Percentiles rank a stretch among this genome's conserved stretches.
Conservation (phyloP, 2,113 vertebrate genomes). For the Cygnus buccinator region DNA sequence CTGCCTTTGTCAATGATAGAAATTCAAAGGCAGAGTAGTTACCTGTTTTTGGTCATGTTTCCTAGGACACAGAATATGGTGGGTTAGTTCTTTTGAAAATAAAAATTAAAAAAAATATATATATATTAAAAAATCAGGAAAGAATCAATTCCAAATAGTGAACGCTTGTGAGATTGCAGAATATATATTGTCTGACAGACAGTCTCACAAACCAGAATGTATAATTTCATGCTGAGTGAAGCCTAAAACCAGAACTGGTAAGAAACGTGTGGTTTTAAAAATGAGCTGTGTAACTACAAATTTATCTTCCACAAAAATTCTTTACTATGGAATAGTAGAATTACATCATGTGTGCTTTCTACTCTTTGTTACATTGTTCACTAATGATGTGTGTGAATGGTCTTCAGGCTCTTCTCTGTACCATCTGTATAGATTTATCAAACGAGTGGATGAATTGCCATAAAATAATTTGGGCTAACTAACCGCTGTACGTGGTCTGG, state of each 20-base stretch:
- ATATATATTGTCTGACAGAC: not conserved
- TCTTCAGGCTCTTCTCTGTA: not conserved
- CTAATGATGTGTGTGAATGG: not conserved
- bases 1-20: rapidly evolving
- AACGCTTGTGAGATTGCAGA: not conserved
- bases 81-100: not conserved
- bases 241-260: not conserved
- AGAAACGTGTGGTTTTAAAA: not conserved
- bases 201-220: not conserved
- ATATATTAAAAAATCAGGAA: not conserved
- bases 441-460: not conserved
- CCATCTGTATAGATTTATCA: not conserved
- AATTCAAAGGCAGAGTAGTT: not conserved
- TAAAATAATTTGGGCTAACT: not conserved
- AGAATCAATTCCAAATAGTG: not conserved
- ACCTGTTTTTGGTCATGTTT: not conserved
- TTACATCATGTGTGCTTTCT: not conserved
- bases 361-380: not conserved
- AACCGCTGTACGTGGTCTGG: not conserved
- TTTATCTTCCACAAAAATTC: not conserved
- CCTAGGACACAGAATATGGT: not conserved
- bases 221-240: not conserved
- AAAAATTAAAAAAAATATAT: too few relatives aligned
- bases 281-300: not conserved
- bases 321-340: not conserved